phyloP scores from a whole-genome alignment of 2,113 vertebrate genomes.

The Bubo bubo region DNA sequence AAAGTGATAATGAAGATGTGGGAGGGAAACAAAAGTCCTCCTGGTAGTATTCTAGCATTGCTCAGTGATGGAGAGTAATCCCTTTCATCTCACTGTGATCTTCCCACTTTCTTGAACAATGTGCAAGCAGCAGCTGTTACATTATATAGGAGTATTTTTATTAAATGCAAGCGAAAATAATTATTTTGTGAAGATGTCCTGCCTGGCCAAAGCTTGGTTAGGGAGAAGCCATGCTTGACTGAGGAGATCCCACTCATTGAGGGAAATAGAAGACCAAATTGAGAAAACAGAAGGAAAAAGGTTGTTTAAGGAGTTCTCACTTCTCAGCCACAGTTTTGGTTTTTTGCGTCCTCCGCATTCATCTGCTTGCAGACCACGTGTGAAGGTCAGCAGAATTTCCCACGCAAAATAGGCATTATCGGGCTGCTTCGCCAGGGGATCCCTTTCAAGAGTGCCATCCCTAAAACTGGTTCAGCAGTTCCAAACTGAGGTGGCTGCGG shows the following conservation, averaged over 20 bases:
- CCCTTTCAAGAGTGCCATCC: not conserved
- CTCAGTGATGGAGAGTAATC: not conserved
- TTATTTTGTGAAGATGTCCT: not conserved
- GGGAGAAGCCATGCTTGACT: not conserved
- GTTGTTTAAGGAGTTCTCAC: not conserved
- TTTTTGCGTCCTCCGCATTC: not conserved
- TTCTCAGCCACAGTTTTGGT: rapidly evolving
- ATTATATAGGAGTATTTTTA: not conserved
- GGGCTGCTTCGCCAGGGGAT: not conserved
- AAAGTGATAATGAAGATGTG: not conserved
- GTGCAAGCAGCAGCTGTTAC: not conserved
- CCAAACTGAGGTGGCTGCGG: not conserved
- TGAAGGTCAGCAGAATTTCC: not conserved
- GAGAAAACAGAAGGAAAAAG: not conserved
- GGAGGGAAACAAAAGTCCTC: not conserved
- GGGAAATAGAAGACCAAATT: not conserved
- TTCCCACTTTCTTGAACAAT: not conserved
- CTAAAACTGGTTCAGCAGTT: not conserved
- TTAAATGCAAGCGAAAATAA: not conserved
- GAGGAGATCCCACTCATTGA: not conserved
- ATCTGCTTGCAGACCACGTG: rapidly evolving
- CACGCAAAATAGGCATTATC: rapidly evolving
- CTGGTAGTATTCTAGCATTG: not conserved
- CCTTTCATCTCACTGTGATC: not conserved
- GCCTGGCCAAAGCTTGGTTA: not conserved